phyloP scores from a whole-genome alignment of 2,113 vertebrate species.

The Pseudorasbora parva region DNA sequence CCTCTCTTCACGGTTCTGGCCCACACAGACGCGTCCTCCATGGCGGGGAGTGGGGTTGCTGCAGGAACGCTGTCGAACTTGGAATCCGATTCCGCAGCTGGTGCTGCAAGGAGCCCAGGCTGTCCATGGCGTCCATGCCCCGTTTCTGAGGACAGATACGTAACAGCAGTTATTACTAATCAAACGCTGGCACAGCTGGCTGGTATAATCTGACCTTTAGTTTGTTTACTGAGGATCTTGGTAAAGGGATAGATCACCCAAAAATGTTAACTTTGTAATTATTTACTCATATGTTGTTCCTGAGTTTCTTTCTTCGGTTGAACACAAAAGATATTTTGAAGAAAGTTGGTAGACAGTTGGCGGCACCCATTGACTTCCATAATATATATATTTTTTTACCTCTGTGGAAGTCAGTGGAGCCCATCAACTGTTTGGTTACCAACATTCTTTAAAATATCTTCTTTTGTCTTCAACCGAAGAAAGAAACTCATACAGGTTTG shows the following conservation, averaged over 20 bases:
- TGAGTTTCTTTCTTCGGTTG: too few species aligned
- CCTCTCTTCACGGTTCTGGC: constrained; percentile 97
- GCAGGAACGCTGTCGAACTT: constrained; percentile 95
- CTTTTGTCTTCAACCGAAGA: too few species aligned
- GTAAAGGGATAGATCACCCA: not conserved
- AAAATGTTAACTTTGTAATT: too few species aligned
- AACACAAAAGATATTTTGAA: too few species aligned
- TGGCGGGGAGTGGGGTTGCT: constrained; percentile 95
- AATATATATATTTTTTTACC: too few species aligned
- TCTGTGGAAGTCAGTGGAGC: too few species aligned
- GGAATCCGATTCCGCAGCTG: constrained; percentile 95
- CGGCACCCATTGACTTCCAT: too few species aligned
- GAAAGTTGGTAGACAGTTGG: too few species aligned
- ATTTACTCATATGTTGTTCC: too few species aligned
- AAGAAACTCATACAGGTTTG: too few species aligned
- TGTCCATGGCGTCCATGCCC: constrained; percentile 97
- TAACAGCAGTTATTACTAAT: not conserved
- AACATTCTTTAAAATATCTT: too few species aligned
- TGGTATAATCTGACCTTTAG: not conserved
- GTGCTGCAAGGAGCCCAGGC: constrained; percentile 96
- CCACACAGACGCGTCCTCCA: constrained; percentile 93
- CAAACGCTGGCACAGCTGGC: constrained; percentile 20
- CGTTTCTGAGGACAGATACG: constrained; percentile 80
- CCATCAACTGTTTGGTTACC: too few species aligned
- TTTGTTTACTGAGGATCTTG: constrained; percentile 14